These are phyloP conservation scores for Camponotus vicinus DNA, from an alignment of 1,140 invertebrate species.

Conservation along the genomic window DNA sequence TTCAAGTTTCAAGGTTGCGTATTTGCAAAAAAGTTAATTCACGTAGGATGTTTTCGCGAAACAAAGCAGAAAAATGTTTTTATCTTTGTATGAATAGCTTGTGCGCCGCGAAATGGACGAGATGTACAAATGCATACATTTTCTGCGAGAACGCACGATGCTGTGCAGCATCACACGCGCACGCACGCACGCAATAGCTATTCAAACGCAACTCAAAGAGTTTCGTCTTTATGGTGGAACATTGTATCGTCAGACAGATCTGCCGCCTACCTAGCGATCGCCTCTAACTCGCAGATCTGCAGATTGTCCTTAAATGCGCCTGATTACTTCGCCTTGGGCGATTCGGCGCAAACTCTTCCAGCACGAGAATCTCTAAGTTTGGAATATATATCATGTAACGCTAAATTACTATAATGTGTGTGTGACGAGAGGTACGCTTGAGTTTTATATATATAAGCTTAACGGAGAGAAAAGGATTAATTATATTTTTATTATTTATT, in stretches of 20 bases:
- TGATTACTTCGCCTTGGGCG: constrained; percentile 33
- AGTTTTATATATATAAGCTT: not conserved
- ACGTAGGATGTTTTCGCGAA: constrained; percentile 18
- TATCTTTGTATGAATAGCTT: constrained; percentile 22
- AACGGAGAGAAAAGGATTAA: not conserved
- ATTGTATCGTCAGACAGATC: constrained; percentile 26
- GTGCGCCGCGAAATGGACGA: constrained; percentile 33
- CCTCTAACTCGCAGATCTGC: constrained; percentile 44
- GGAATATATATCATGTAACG: not conserved
- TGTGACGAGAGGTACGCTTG: not conserved
- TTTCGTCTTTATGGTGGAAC: constrained; percentile 63
- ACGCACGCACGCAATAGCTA: constrained; percentile 75
- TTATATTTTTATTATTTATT: not conserved
- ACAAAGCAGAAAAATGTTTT: constrained; percentile 18
- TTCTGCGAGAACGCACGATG: constrained; percentile 56
- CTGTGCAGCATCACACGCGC: constrained; percentile 36
- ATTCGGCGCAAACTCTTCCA: constrained; percentile 1
- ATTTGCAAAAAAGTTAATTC: constrained; percentile 40
- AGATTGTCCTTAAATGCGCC: constrained; percentile 66
- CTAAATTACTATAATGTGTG: not conserved
- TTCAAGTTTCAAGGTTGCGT: constrained; percentile 27
- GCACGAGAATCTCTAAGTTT: constrained; percentile 17
- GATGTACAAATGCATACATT: constrained; percentile 47
- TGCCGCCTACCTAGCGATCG: constrained; percentile 38
- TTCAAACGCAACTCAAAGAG: constrained; percentile 67